A percentile compares a stretch with the other conserved stretches of the same genome.
Evolutionary conservation across 2,888 invertebrate species (phyloP).

Genomic region (Yponomeuta sedellus): DNA sequence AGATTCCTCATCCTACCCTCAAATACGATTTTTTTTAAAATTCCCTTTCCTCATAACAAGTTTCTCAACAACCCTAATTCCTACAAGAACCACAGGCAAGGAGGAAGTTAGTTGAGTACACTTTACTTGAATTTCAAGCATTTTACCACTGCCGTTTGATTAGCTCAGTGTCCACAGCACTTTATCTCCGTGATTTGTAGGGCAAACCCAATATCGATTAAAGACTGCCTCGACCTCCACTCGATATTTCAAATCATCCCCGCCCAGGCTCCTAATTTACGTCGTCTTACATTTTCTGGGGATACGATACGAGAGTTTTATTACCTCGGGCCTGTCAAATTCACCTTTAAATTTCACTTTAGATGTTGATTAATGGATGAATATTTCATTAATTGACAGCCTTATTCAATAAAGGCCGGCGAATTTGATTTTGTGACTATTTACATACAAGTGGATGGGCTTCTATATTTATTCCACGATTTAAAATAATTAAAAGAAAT

Average conservation of each 20-base stretch:
- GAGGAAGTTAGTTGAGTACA: too few species aligned
- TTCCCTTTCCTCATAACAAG: too few species aligned
- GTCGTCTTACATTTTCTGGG: conserved; percentile 35
- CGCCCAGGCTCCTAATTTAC: conserved; percentile 39
- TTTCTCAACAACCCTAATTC: too few species aligned
- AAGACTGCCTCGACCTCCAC: conserved; percentile 28
- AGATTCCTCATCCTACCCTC: too few species aligned
- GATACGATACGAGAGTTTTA: conserved; percentile 48
- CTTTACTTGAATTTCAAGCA: too few species aligned
- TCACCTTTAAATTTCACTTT: conserved; percentile 14
- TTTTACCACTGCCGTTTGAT: not conserved
- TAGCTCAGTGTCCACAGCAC: not conserved
- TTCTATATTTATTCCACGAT: not conserved
- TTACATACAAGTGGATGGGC: not conserved
- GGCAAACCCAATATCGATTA: conserved; percentile 42
- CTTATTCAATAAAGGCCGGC: not conserved
- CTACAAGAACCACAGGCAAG: too few species aligned
- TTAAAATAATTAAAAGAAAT: too few species aligned
- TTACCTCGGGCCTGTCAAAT: conserved; percentile 17
- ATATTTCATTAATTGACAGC: conserved; percentile 11
- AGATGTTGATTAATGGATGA: conserved; percentile 15
- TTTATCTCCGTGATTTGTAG: conserved; percentile 25
- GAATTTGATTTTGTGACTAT: not conserved
- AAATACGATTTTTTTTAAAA: too few species aligned
- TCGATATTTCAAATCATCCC: conserved; percentile 41